Evolutionary conservation across 1,140 invertebrate genomes (phyloP).

Genomic region (Drosophila pseudoobscura): DNA sequence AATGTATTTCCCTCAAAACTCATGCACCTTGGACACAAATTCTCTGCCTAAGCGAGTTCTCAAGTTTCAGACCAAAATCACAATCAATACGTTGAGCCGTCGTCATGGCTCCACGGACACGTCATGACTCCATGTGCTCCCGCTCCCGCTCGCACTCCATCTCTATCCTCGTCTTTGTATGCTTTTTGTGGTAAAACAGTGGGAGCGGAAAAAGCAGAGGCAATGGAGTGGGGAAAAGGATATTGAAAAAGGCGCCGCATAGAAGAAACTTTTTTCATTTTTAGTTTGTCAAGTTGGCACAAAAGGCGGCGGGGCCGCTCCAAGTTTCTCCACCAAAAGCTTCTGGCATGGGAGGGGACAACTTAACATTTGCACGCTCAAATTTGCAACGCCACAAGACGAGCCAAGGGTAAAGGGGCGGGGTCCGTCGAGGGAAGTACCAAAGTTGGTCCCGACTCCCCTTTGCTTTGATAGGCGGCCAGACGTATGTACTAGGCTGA

Average conservation of each 20-base stretch:
- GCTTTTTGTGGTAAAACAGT: slow-evolving; percentile 30
- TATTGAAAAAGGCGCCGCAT: slow-evolving; percentile 79
- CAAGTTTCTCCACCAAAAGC: slow-evolving; percentile 63
- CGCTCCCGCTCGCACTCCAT: neutral
- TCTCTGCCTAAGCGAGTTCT: slow-evolving; percentile 16
- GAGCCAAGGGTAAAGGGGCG: slow-evolving; percentile 36
- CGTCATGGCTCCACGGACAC: slow-evolving; percentile 42
- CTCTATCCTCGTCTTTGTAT: slow-evolving; percentile 21
- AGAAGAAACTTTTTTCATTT: slow-evolving; percentile 78
- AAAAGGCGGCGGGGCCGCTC: slow-evolving; percentile 51
- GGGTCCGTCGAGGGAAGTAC: slow-evolving; percentile 17
- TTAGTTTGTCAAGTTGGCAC: slow-evolving; percentile 81
- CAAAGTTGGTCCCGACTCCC: slow-evolving; percentile 39
- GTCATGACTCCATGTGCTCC: neutral
- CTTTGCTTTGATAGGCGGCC: slow-evolving; percentile 10
- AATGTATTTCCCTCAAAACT: too few relatives aligned
- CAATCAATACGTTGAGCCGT: slow-evolving; percentile 75
- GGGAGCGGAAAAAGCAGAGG: neutral
- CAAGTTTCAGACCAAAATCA: slow-evolving; percentile 38
- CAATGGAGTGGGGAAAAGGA: slow-evolving; percentile 34
- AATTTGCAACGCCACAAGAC: slow-evolving; percentile 34
- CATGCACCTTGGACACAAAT: neutral
- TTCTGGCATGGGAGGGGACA: slow-evolving; percentile 25
- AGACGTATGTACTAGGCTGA: too few relatives aligned
- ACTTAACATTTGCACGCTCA: slow-evolving; percentile 69